Evolutionary conservation across 2,888 invertebrate species (phyloP).

Genomic region (Amaurobius ferox): DNA sequence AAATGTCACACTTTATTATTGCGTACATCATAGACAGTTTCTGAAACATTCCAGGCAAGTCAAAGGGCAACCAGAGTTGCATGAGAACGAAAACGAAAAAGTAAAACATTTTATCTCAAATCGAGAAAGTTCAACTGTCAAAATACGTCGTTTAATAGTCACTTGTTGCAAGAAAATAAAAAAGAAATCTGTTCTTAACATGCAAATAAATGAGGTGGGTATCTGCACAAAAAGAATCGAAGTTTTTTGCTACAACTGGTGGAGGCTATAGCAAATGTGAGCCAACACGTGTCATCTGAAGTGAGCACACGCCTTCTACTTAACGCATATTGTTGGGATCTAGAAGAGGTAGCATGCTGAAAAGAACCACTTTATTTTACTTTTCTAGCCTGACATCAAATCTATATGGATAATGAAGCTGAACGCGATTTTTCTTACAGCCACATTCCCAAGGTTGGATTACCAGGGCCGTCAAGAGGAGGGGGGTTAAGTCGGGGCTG

Average conservation of each 20-base stretch:
- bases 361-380: too few relatives aligned
- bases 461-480: too few relatives aligned
- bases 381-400: too few relatives aligned
- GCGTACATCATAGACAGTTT: too few relatives aligned
- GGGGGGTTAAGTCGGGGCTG: too few relatives aligned
- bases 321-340: constrained; percentile 28
- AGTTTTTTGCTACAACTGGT: constrained; percentile 18
- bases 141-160: background rate
- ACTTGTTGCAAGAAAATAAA: background rate
- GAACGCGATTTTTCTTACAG: too few relatives aligned
- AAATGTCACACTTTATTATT: too few relatives aligned
- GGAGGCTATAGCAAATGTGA: constrained; percentile 15
- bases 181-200: background rate
- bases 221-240: background rate
- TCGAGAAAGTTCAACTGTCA: background rate
- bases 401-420: too few relatives aligned
- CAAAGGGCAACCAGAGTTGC: background rate
- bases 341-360: constrained; percentile 24
- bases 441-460: too few relatives aligned
- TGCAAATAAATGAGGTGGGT: background rate
- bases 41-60: background rate
- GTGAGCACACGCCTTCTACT: constrained; percentile 31
- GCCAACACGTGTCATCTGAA: constrained; percentile 37
- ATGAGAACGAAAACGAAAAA: background rate
- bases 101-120: background rate